Percentiles rank a stretch among this genome's conserved stretches.
These are phyloP conservation scores for Fundulus diaphanus DNA, from an alignment of 2,797 vertebrate genomes.

Conservation along the genomic window DNA sequence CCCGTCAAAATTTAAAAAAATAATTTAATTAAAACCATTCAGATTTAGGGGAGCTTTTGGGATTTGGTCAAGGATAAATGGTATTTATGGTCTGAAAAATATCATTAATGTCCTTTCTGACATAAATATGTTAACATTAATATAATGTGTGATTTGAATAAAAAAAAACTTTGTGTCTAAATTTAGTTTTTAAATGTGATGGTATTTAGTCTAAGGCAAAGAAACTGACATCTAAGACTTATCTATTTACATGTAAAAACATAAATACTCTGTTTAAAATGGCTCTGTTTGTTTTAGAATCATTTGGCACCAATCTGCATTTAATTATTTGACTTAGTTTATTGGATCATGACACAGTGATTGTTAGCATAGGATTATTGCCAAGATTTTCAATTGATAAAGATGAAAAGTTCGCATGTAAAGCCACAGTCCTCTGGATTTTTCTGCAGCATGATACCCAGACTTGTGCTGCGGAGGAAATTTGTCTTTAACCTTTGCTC, in stretches of 20 bases:
- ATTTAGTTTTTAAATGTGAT: no score
- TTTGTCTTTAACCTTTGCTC: conserved; percentile 13
- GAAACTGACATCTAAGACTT: no score
- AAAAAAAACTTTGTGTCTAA: not conserved
- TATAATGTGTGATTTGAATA: no score
- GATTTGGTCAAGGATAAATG: not conserved
- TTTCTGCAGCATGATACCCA: conserved; percentile 16
- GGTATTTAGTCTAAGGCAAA: no score
- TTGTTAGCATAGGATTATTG: not conserved
- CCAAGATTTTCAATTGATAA: not conserved
- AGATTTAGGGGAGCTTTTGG: not conserved
- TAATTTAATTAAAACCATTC: no score
- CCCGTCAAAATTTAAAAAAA: no score
- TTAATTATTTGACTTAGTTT: not conserved
- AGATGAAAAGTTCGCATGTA: not conserved
- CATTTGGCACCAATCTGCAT: not conserved
- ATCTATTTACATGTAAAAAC: no score
- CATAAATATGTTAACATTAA: no score
- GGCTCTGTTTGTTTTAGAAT: not conserved
- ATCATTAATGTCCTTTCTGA: not conserved
- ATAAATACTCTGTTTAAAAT: not conserved
- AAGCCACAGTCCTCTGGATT: not conserved
- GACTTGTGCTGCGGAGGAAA: conserved; percentile 8
- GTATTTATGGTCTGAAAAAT: not conserved
- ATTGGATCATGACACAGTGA: not conserved